These are phyloP conservation scores for Notolepis coatsorum DNA, from an alignment of 2,797 vertebrate species.

Conservation along the genomic window DNA sequence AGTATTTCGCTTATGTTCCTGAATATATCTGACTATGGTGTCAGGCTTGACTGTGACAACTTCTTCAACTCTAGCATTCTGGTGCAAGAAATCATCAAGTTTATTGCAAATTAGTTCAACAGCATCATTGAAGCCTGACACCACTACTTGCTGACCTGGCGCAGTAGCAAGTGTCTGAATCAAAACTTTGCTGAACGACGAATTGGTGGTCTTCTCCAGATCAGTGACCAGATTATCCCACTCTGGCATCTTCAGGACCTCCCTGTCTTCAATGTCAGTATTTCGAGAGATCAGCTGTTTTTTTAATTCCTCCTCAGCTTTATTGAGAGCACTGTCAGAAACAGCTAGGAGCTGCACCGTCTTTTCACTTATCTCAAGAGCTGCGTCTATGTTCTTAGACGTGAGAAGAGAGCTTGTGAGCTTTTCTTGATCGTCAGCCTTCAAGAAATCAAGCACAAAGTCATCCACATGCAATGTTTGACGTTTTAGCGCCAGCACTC, in stretches of 20 bases:
- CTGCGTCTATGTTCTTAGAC: conserved; percentile 72
- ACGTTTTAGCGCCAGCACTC: conserved; percentile 55
- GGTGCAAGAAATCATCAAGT: conserved; percentile 77
- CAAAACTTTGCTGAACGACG: conserved; percentile 40
- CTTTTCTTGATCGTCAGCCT: conserved; percentile 59
- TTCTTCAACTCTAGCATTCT: conserved; percentile 73
- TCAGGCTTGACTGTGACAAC: conserved; percentile 54
- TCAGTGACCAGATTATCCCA: conserved; percentile 75
- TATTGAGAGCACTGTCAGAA: conserved; percentile 61
- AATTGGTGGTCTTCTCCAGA: conserved; percentile 56
- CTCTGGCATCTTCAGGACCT: conserved; percentile 62
- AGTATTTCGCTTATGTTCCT: conserved; percentile 42
- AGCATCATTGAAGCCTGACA: conserved; percentile 75
- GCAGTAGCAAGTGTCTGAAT: conserved; percentile 23
- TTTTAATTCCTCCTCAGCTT: conserved; percentile 78
- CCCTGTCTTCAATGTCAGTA: conserved; percentile 72
- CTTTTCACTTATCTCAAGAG: conserved; percentile 68
- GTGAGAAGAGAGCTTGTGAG: conserved; percentile 77
- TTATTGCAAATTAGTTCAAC: conserved; percentile 59
- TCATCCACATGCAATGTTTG: conserved; percentile 58
- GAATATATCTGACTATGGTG: conserved; percentile 75
- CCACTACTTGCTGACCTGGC: conserved; percentile 64
- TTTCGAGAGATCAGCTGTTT: conserved; percentile 56
- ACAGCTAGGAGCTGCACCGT: conserved; percentile 70
- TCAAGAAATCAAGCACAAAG: conserved; percentile 77